Conservation (phyloP, 2,113 vertebrate genomes). For the Syngnathus scovelli region DNA sequence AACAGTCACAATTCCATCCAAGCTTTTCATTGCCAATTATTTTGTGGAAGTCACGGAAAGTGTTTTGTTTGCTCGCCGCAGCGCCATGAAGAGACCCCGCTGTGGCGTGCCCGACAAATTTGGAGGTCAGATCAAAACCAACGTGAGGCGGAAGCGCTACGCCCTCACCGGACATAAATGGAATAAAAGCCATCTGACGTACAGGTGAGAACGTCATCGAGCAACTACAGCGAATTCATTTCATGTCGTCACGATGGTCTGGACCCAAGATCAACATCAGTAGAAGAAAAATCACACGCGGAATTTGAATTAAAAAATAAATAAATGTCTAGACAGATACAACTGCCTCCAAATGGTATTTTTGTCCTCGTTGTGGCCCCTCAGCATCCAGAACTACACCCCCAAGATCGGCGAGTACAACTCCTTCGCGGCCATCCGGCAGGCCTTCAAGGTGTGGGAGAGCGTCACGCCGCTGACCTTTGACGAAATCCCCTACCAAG, state of each 20-base stretch:
- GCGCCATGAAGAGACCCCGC: conserved; percentile 90
- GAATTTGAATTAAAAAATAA: too few species aligned
- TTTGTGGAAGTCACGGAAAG: too few species aligned
- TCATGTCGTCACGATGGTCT: neutral
- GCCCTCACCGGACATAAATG: conserved; percentile 90
- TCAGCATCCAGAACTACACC: conserved; percentile 94
- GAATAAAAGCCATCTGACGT: conserved; percentile 86
- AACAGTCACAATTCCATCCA: too few species aligned
- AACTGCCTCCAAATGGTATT: neutral
- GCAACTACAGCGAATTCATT: neutral
- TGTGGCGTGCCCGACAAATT: conserved; percentile 96
- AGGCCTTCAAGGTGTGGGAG: conserved; percentile 87
- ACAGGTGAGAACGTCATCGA: conserved; percentile 72
- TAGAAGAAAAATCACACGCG: too few species aligned
- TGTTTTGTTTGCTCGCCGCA: conserved; percentile 33
- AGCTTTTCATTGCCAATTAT: too few species aligned
- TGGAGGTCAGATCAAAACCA: conserved; percentile 86
- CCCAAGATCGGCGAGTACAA: conserved; percentile 89
- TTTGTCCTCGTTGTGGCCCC: neutral
- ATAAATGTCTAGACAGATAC: too few species aligned
- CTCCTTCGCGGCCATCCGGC: conserved; percentile 81
- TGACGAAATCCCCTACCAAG: conserved; percentile 86
- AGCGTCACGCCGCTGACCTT: conserved; percentile 84
- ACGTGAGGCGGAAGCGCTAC: conserved; percentile 87
- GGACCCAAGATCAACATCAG: too few species aligned